These are phyloP conservation scores for Heterohyrax brucei DNA, from an alignment of 2,797 vertebrate species.

Conservation along the genomic window DNA sequence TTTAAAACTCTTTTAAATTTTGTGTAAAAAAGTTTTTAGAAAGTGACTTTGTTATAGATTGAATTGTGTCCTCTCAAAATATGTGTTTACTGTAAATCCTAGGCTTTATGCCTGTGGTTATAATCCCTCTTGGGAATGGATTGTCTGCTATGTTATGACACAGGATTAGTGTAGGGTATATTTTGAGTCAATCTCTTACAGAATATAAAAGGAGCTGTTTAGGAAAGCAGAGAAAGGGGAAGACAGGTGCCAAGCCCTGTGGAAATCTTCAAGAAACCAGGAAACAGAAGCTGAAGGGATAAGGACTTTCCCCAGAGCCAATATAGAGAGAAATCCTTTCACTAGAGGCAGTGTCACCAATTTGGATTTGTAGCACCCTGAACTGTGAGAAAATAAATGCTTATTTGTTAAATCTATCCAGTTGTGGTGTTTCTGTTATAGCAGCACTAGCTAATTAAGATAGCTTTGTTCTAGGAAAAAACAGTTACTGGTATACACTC, in stretches of 20 bases:
- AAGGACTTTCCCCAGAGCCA: not conserved
- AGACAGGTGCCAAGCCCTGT: too few species aligned
- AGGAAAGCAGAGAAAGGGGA: not conserved
- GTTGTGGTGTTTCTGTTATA: too few species aligned
- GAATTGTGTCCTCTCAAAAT: not conserved
- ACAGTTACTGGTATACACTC: not conserved
- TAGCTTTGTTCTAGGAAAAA: not conserved
- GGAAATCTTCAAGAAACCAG: not conserved
- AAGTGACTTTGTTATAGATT: not conserved
- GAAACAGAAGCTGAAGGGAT: not conserved
- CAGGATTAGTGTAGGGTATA: not conserved
- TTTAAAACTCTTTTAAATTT: slow-evolving; percentile 48
- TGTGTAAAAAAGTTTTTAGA: not conserved
- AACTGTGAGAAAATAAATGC: too few species aligned
- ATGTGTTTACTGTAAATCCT: not conserved
- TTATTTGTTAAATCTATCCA: too few species aligned
- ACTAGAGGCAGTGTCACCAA: too few species aligned
- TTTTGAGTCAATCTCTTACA: not conserved
- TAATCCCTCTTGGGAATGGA: not conserved
- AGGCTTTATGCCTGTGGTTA: not conserved
- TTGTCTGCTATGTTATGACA: not conserved
- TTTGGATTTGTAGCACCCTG: too few species aligned
- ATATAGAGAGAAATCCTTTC: too few species aligned
- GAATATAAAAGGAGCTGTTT: not conserved
- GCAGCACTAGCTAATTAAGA: too few species aligned